phyloP scores from a whole-genome alignment of 1,140 invertebrate genomes.

The Episyrphus balteatus region DNA sequence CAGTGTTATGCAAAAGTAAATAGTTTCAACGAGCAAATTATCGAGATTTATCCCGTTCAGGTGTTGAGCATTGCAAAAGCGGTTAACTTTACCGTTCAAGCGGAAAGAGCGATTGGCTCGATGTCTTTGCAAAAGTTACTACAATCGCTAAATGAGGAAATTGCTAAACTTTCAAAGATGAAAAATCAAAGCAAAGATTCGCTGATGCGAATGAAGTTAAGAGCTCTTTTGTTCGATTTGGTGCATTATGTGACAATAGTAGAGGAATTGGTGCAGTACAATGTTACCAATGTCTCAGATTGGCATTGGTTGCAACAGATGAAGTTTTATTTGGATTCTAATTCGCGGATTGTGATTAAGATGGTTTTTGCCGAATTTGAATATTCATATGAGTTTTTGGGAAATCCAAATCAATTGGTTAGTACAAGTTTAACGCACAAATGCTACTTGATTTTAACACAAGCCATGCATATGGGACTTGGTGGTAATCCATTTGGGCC shows the following conservation, averaged over 20 bases:
- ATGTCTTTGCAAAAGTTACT: conserved; percentile 46
- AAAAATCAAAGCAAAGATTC: conserved; percentile 19
- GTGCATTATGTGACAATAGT: conserved; percentile 84
- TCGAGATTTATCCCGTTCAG: conserved; percentile 72
- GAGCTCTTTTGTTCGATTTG: conserved; percentile 79
- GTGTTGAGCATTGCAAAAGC: conserved; percentile 59
- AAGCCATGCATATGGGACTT: conserved; percentile 89
- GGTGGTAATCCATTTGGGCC: conserved; percentile 99
- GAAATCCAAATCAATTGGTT: conserved; percentile 81
- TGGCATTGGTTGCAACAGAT: conserved; percentile 96
- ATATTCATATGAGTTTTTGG: conserved; percentile 97
- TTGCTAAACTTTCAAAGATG: conserved; percentile 20
- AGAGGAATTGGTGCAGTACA: conserved; percentile 58
- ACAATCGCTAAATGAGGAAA: conserved; percentile 36
- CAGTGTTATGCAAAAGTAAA: conserved; percentile 52
- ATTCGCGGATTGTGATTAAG: conserved; percentile 46
- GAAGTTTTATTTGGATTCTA: conserved; percentile 49
- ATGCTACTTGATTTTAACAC: conserved; percentile 90
- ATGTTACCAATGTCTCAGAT: conserved; percentile 51
- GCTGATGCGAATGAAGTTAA: conserved; percentile 44
- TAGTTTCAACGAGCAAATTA: conserved; percentile 49
- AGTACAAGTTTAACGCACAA: conserved; percentile 89
- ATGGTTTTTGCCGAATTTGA: conserved; percentile 86
- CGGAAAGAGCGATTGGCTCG: conserved; percentile 65
- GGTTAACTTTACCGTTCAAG: conserved; percentile 69